Evolutionary conservation across 2,113 vertebrate species (phyloP), one percentile per base, ranked within the genome.

Genomic region (Nycticebus coucang): DNA sequence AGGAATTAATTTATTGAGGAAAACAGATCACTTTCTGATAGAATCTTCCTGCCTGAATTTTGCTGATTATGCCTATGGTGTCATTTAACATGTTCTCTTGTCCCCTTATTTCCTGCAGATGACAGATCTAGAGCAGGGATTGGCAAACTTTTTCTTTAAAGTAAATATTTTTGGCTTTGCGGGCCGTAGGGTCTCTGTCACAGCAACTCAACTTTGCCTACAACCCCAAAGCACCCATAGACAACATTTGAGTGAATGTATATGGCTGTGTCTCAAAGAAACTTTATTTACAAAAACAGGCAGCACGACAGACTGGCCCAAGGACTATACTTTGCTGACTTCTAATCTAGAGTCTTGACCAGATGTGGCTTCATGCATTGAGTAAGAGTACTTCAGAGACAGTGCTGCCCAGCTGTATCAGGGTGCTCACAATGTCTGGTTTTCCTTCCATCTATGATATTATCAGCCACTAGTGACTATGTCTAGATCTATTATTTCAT

Each of bases 381-480:
- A 35, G 33, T 18, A 86, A 66, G 45, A 62, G n/a, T 24, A 33
- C 33, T 78, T 69, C 59, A 57, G 4, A 87, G 74, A n/a, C 0
- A 30, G 50, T 75, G 45, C 10, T 41, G 1, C 17, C 1, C 1
- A 18, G 2, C 12, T 45, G 4, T 15, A n/a, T 37, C 0, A 15
- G 74, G 68, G 33, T 26, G 2, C 75, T 53, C 4, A 4, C 1
- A 50, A 55, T 9, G 3, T 22, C 91, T 37, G 4, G 4, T 1
- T 62, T 19, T 13, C 33, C 33, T 64, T 71, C 8, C 62, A 64
- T 66, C 53, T 5, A 5, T 53, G 57, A 57, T 21, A 14, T 24
- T 55, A 84, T 19, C 9, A 41, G n/a, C 17, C 22, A 57, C 6
- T n/a, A 41, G 35, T 18, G 15, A 81, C 79, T 28, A 66, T 28